Evolutionary conservation across 2,113 vertebrate species (phyloP), one percentile per base, ranked within the genome.

Genomic region (Oncorhynchus tshawytscha): DNA sequence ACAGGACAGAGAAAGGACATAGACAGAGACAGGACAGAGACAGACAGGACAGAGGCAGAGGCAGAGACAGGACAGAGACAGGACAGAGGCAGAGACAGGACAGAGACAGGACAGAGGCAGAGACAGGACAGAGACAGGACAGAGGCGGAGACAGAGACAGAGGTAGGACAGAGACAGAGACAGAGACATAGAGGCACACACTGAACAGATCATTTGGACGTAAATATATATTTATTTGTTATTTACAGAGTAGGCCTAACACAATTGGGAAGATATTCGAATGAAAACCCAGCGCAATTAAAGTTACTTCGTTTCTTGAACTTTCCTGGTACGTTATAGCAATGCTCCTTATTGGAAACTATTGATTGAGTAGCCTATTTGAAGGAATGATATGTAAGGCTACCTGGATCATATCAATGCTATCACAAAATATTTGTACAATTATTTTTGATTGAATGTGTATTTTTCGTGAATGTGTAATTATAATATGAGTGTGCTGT

Each of bases 321-420:
- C 57, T 75, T 70, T 80, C 75, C 70, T 86, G 87, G 89, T 91
- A 90, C 82, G 89, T 91, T 76, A 78, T 22, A 77, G 77, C 18
- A 45, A 45, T 45, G 39, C 39, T 45, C 39, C 9, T 45, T 45
- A 45, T 12, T 45, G 39, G 9, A 45, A 45, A 45, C 39, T 45
- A 12, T 11, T 45, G 39, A 45, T 45, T 45, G 9, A 11, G 39
- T 45, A 45, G 39, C 39, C 9, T 11, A 45, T 45, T 45, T 45
- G 39, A 45, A 45, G 2, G 39, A 45, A 45, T 45, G 39, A 45
- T 45, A 45, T 45, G 7, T 9, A 45, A 45, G 8, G 39, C 39
- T 45, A 45, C 48, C 8, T 9, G n/a, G 24, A 59, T 39, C 65
- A 27, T 67, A 34, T 27, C 29, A 4, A 29, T 51, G 72, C 25